A percentile compares a stretch with the other conserved stretches of the same genome.
Evolutionary conservation across 2,888 invertebrate genomes (phyloP).

Genomic region (Acleris laterana): DNA sequence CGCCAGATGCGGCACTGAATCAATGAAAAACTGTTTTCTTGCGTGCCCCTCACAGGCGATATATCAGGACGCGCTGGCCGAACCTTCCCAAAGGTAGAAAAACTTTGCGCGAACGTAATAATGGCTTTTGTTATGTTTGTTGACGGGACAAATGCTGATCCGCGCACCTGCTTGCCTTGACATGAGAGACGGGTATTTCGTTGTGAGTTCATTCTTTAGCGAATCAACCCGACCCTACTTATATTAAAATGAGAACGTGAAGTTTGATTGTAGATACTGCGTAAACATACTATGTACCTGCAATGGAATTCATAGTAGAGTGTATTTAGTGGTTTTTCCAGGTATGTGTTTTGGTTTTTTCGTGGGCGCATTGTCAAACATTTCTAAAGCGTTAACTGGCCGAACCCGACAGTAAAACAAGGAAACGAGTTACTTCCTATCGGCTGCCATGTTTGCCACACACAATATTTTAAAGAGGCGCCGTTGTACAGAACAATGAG

Average conservation of each 20-base stretch:
- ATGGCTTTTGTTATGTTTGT: constrained; percentile 67
- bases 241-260: constrained; percentile 17
- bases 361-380: background rate
- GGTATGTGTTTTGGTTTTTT: background rate
- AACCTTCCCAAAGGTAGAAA: constrained; percentile 39
- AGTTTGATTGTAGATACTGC: constrained; percentile 1
- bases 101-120: constrained; percentile 60
- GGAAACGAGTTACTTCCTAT: constrained; percentile 57
- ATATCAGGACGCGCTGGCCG: constrained; percentile 66
- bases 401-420: constrained; percentile 23
- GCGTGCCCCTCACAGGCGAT: constrained; percentile 74
- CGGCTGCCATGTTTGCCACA: constrained; percentile 44
- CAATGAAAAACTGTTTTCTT: constrained; percentile 83
- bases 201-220: constrained; percentile 51
- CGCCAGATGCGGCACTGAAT: constrained; percentile 83
- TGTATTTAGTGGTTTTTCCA: background rate
- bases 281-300: background rate
- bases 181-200: constrained; percentile 60
- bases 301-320: constrained; percentile 1
- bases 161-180: constrained; percentile 69
- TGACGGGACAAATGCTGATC: constrained; percentile 70
- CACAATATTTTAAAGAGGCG: constrained; percentile 57
- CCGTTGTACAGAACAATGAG: constrained; percentile 61
- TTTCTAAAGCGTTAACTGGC: background rate
- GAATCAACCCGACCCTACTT: constrained; percentile 22